Evolutionary conservation across 2,113 vertebrate species (phyloP), one percentile per base, ranked within the genome.

Genomic region (Gambusia holbrooki): DNA sequence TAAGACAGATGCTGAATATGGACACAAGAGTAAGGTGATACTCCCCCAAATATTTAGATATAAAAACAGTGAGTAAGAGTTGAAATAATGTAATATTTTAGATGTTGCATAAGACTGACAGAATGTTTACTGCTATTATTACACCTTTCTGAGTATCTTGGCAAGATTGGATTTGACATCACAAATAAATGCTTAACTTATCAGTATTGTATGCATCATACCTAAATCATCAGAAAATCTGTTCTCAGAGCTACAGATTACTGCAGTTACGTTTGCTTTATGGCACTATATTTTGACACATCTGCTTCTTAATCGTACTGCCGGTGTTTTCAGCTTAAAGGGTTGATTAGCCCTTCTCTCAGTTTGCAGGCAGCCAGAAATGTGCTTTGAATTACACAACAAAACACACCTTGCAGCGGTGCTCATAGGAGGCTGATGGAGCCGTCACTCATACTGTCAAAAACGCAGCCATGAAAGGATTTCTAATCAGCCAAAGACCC

Each of bases 391-490:
- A 71, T 74, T 64, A 77, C 48, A 71, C 14, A 40, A 60, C 17
- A 30, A 29, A 77, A 64, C 48, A 65, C 69, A 65, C 28, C 51
- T 66, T 7, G 60, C 28, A 68, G 66, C 73, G 62, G 32, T 35
- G 37, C 48, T 72, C 68, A 66, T 22, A 71, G 60, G 45, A 30
- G 25, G 37, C 63, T 15, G 27, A 66, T 28, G 15, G 64, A 72
- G 70, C 64, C 66, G 78, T 78, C 71, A 76, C 40, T 75, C 71
- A 72, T 48, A 66, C 30, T 54, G 35, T 67, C 78, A 28, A 33
- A 67, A 66, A 63, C 4, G 1, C 30, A 54, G 69, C 45, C 66
- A 15, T 25, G 32, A 71, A 62, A 65, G 33, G 48, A n/a, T 27
- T 70, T 67, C 37, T 61, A 48, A 66, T 67, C 66, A 64, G 33